phyloP scores from a whole-genome alignment of 2,888 invertebrate species.

The Thysanoteuthis rhombus region DNA sequence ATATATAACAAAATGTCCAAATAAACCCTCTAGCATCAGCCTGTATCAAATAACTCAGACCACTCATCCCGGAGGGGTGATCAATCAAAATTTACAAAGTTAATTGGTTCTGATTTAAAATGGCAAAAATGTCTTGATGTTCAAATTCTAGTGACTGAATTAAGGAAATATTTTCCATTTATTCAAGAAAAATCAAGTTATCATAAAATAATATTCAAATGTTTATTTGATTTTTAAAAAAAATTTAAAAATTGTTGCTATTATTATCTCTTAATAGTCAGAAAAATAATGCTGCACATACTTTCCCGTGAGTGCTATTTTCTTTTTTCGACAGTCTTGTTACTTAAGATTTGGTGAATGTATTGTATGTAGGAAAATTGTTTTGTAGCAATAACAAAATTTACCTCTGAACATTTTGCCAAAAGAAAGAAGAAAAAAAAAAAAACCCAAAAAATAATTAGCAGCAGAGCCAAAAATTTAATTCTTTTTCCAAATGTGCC shows the following conservation, averaged over 20 bases:
- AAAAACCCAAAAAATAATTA: background rate
- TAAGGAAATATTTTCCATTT: too few relatives aligned
- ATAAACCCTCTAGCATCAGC: too few relatives aligned
- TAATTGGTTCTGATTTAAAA: too few relatives aligned
- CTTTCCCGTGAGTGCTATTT: background rate
- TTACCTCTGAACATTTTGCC: background rate
- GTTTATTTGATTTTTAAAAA: background rate
- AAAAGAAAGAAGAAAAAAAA: background rate
- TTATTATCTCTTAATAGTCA: background rate
- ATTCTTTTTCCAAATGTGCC: background rate
- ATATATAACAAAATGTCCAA: too few relatives aligned
- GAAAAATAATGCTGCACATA: background rate
- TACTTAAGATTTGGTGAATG: too few relatives aligned
- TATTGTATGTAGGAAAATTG: too few relatives aligned
- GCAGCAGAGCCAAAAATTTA: background rate
- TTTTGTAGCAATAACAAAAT: background rate
- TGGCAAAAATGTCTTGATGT: too few relatives aligned
- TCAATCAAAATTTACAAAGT: background rate
- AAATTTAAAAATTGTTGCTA: background rate
- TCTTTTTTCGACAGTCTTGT: too few relatives aligned
- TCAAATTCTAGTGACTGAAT: too few relatives aligned
- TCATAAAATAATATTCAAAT: background rate
- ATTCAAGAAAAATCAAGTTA: too few relatives aligned
- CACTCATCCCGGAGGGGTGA: too few relatives aligned
- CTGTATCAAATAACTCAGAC: too few relatives aligned